A percentile compares a stretch with the other conserved stretches of the same genome.
Evolutionary conservation across 2,113 vertebrate species (phyloP).

Genomic region (Pterophyllum scalare): DNA sequence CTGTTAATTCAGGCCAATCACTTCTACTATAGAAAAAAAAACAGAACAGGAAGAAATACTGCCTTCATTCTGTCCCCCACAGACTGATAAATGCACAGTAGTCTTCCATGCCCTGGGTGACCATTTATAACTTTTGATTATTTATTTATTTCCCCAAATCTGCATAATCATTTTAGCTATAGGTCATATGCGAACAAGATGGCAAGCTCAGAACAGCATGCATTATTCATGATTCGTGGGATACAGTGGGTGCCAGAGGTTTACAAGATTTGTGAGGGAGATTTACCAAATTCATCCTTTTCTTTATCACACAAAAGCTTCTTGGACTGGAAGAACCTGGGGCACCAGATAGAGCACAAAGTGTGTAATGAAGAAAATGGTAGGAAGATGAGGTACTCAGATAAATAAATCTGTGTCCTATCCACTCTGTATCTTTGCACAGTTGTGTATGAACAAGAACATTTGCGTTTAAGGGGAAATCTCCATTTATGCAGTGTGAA

Average conservation of each 20-base stretch:
- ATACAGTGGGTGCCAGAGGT: constrained; percentile 69
- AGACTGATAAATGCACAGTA: constrained; percentile 71
- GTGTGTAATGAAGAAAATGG: constrained; percentile 75
- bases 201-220: constrained; percentile 52
- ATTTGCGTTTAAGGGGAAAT: constrained; percentile 32
- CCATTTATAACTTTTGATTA: constrained; percentile 77
- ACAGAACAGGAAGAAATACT: constrained; percentile 49
- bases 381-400: constrained; percentile 58
- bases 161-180: constrained; percentile 80
- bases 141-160: constrained; percentile 77
- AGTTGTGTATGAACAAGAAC: constrained; percentile 8
- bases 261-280: constrained; percentile 75
- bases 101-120: constrained; percentile 63
- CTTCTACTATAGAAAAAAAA: constrained; percentile 45
- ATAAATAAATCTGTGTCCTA: constrained; percentile 65
- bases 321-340: constrained; percentile 59
- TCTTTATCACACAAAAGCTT: constrained; percentile 74
- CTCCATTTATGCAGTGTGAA: not conserved
- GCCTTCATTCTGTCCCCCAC: constrained; percentile 62
- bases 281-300: constrained; percentile 70
- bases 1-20: constrained; percentile 77
- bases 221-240: constrained; percentile 77
- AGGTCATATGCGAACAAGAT: constrained; percentile 77
- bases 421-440: constrained; percentile 4
- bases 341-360: constrained; percentile 63